These are phyloP conservation scores for Stigmatopora nigra DNA, from an alignment of 2,113 vertebrate genomes.

Conservation along the genomic window DNA sequence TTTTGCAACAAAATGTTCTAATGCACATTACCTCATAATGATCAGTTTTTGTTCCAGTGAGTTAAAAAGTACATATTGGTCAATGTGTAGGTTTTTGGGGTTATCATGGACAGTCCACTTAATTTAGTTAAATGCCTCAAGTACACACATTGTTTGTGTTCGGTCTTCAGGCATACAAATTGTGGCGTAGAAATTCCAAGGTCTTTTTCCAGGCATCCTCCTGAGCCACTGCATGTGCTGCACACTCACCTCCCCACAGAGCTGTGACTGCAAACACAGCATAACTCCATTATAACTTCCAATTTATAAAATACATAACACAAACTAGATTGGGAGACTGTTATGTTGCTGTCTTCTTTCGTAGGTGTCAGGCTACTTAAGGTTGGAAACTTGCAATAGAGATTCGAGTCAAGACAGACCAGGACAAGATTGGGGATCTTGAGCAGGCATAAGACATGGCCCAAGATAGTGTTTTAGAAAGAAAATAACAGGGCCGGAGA, in stretches of 20 bases:
- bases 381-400: not conserved
- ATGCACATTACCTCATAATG: too few species aligned
- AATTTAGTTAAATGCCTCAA: not conserved
- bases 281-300: not conserved
- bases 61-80: too few species aligned
- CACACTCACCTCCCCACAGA: slow-evolving; percentile 62
- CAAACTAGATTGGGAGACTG: not conserved
- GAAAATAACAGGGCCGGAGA: not conserved
- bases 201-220: slow-evolving; percentile 68
- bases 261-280: slow-evolving; percentile 32
- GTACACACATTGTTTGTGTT: not conserved
- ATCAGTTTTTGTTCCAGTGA: too few species aligned
- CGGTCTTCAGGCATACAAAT: slow-evolving; percentile 38
- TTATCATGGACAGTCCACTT: not conserved
- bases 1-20: too few species aligned
- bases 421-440: not conserved
- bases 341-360: not conserved
- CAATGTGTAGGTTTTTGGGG: too few species aligned
- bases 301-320: not conserved
- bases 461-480: too few species aligned
- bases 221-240: slow-evolving; percentile 53
- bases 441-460: too few species aligned
- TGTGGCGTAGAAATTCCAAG: slow-evolving; percentile 56
- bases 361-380: not conserved
- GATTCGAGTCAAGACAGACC: not conserved